phyloP scores from a whole-genome alignment of 2,797 vertebrate species.

The Okamejei kenojei region DNA sequence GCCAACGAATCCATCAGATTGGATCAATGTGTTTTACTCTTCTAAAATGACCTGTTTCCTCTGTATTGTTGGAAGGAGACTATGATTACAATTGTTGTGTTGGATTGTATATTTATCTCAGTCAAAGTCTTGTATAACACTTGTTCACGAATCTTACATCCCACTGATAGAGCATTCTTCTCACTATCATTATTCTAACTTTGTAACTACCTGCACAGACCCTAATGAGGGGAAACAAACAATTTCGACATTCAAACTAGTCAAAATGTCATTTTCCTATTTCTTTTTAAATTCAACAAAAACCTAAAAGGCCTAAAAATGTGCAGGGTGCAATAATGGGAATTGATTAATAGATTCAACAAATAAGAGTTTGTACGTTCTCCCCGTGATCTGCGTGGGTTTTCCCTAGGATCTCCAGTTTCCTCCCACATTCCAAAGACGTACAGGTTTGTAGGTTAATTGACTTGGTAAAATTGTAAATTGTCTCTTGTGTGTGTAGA shows the following conservation, averaged over 20 bases:
- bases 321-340: no score
- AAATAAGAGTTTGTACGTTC: no score
- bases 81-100: conserved; percentile 57
- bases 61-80: conserved; percentile 56
- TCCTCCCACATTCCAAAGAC: no score
- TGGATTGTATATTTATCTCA: conserved; percentile 55
- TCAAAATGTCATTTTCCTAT: neutral
- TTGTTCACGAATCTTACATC: neutral
- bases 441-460: no score
- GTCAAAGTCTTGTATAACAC: neutral
- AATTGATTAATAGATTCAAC: neutral
- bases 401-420: no score
- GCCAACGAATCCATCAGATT: conserved; percentile 47
- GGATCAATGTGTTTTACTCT: conserved; percentile 50
- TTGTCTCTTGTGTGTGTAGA: no score
- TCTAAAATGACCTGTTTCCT: conserved; percentile 53
- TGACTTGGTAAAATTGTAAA: no score
- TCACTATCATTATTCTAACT: neutral
- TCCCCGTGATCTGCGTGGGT: no score
- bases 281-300: neutral
- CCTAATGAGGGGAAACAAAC: no score
- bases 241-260: neutral
- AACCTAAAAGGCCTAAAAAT: neutral
- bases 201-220: neutral
- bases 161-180: neutral